Evolutionary conservation across 2,797 vertebrate genomes (phyloP), one percentile per base, ranked within the genome.

Genomic region (Threskiornis aethiopicus): DNA sequence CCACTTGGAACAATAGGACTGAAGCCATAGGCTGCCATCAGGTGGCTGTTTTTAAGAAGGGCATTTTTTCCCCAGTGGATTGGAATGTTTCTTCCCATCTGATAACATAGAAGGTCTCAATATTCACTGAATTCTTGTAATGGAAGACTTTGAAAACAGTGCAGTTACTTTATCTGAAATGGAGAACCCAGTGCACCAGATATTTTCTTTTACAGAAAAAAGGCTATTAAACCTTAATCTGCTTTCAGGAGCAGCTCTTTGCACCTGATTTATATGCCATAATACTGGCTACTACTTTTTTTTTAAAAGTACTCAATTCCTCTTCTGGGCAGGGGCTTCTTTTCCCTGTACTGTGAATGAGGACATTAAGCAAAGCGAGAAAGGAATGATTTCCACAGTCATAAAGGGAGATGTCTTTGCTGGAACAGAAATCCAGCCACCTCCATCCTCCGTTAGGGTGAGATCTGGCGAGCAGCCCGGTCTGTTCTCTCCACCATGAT

Each of bases 21-120:
- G 90, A 97, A 91, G 95, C 95, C 93, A 95, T 81, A 97, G 94
- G 93, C 97, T 97, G 95, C 96, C 96, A 97, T 96, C 97, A 96
- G 96, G 95, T 97, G 96, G 95, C 90, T 95, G 93, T 71, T 96
- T 80, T 84, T 91, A 90, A 95, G 90, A 96, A 96, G 78, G 93
- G 82, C 89, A 12, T 81, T 93, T 89, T 90, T 86, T 19, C 47
- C 65, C 84, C 57, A 3, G 26, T 78, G 87, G 29, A 65, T 75
- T 75, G 65, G 41, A 81, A 42, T 52, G 35, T 52, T 94, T 67
- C 54, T 61, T 94, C 67, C 73, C 61, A 24, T 64, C 37, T 78
- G 61, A 22, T 51, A 71, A 10, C 29, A 11, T 6, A 52, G 42
- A 39, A 69, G 17, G 25, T 83, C 65, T 59, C 78, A 15, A 5